phyloP scores from a whole-genome alignment of 2,888 invertebrate species.

The Horisme vitalbata region DNA sequence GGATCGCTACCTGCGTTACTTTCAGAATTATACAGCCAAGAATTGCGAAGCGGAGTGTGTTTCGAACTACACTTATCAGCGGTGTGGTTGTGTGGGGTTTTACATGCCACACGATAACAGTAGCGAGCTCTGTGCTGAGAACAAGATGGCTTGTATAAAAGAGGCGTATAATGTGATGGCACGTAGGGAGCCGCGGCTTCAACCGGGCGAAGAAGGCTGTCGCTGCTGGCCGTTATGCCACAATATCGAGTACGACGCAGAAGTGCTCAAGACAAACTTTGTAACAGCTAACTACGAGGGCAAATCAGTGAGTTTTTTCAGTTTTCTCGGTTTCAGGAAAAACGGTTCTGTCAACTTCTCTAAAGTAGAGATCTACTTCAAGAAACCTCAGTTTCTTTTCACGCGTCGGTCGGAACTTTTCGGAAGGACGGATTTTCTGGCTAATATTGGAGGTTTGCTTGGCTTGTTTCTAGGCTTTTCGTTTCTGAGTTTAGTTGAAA shows the following conservation, averaged over 20 bases:
- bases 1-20: constrained; percentile 43
- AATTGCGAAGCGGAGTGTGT: constrained; percentile 56
- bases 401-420: constrained; percentile 78
- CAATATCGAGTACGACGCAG: constrained; percentile 84
- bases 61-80: constrained; percentile 42
- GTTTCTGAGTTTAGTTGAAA: constrained; percentile 77
- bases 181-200: neutral
- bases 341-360: too few species aligned
- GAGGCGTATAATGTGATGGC: constrained; percentile 7
- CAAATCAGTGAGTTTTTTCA: too few species aligned
- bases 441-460: constrained; percentile 79
- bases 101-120: constrained; percentile 47
- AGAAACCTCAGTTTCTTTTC: constrained; percentile 76
- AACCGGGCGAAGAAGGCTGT: constrained; percentile 21
- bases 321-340: too few species aligned
- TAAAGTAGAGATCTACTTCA: too few species aligned
- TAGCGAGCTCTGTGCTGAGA: constrained; percentile 15
- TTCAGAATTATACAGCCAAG: constrained; percentile 47
- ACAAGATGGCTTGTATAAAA: neutral
- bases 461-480: constrained; percentile 82
- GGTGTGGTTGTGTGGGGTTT: constrained; percentile 48
- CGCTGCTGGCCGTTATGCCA: constrained; percentile 68
- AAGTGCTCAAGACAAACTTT: constrained; percentile 85
- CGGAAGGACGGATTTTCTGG: constrained; percentile 77
- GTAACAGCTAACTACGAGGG: too few species aligned